A percentile compares a stretch with the other conserved stretches of the same genome.
phyloP scores from a whole-genome alignment of 2,888 invertebrate species.

The Slavum lentiscoides region DNA sequence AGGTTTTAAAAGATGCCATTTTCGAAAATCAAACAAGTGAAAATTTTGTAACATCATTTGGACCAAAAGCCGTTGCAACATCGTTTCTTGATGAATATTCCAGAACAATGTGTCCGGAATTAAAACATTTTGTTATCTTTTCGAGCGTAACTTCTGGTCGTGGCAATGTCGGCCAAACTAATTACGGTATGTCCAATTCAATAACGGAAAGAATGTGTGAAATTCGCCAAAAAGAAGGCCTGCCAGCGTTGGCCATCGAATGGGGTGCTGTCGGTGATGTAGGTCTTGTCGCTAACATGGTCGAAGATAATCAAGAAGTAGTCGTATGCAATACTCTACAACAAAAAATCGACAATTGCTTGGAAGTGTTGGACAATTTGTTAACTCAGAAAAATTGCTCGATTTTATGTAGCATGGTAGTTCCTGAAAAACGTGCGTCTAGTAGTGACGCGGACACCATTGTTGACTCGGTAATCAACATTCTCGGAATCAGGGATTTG shows the following conservation, averaged over 20 bases:
- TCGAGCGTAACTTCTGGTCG: constrained; percentile 90
- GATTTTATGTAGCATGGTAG: constrained; percentile 81
- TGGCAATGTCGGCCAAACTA: constrained; percentile 88
- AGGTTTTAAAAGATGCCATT: constrained; percentile 73
- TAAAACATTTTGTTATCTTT: constrained; percentile 81
- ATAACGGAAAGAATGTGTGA: constrained; percentile 70
- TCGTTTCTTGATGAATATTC: constrained; percentile 73
- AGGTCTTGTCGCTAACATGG: constrained; percentile 66
- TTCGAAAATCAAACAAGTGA: constrained; percentile 77
- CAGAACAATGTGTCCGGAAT: constrained; percentile 64
- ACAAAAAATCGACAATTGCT: constrained; percentile 81
- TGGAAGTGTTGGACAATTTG: constrained; percentile 70
- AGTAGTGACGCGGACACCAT: constrained; percentile 68
- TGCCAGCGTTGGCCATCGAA: constrained; percentile 82
- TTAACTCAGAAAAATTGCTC: constrained; percentile 67
- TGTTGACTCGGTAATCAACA: constrained; percentile 73
- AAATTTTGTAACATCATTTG: constrained; percentile 70
- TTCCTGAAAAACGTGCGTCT: constrained; percentile 77
- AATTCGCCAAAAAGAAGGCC: constrained; percentile 69
- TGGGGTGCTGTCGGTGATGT: constrained; percentile 94
- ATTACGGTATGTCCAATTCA: constrained; percentile 89
- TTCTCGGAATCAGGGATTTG: constrained; percentile 67
- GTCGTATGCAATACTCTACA: constrained; percentile 81
- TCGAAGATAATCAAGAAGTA: constrained; percentile 70
- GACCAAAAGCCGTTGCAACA: constrained; percentile 82